Base-by-base conservation (phyloP, 2,888 invertebrate species). In the Tubiluchus corallicola region DNA sequence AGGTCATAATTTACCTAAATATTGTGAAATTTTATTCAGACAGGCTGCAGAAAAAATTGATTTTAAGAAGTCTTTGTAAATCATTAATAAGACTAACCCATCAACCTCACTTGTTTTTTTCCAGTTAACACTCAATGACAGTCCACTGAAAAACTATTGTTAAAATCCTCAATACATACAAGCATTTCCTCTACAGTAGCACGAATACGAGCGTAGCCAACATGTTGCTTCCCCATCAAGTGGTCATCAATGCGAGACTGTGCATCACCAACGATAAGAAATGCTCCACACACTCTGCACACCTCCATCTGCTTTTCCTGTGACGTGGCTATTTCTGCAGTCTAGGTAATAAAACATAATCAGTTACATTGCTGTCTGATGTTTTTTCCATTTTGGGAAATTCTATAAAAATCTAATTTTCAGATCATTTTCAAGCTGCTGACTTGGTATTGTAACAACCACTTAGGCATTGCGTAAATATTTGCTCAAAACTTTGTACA, bases 251-350 rank as follows among this genome's bases (percentile, higher is more conserved):
- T 84, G 48, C 98, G 74, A 59, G 92, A 90, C 59, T 92, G 94
- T 2, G 94, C 96, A 67, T 98, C 96, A 4, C 92, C 94, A 4
- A 96, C 88, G 55, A 98, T 96, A n/a, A 98, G 73, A 66, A 98
- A 92, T 4, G 96, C 94, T 1, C 96, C 96, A 63, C 96, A 98
- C 2, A 92, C 85, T 53, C 88, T 84, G 65, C 96, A 98, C 16
- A 98, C 96, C 66, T 94, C 92, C 94, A 96, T 94, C 63, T 88
- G 88, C 64, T 96, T 94, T 63, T 88, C 87, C 60, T 87, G 85
- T 4, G 83, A 78, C 1, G 82, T 79, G 2, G 82, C 82, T 54
- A 83, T 66, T 63, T 85, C 85, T 1, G 79, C 79, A 4, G 81
- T 81, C 67, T 78, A 71, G 43, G 9, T n/a, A n/a, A n/a, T n/a